Percentiles rank a stretch among this genome's conserved stretches.
Evolutionary conservation across 2,113 vertebrate species (phyloP).

Genomic region (Xenopus tropicalis): UCB_Xtro_10.0 CM004450.2:61379001-61379500

Average conservation of each 20-base stretch:
- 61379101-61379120: no score
- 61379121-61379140: no score
- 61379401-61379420: constrained; percentile 45
- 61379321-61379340: constrained; percentile 51
- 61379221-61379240: constrained; percentile 1
- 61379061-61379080: no score
- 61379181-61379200: background rate
- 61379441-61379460: constrained; percentile 45
- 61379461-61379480: constrained; percentile 48
- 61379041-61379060: no score
- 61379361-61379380: constrained; percentile 52
- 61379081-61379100: no score
- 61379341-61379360: constrained; percentile 51
- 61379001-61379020: no score
- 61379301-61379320: constrained; percentile 43
- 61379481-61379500: constrained; percentile 52
- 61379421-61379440: constrained; percentile 57
- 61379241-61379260: constrained; percentile 25
- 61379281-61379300: constrained; percentile 39
- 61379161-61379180: background rate
- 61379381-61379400: constrained; percentile 48
- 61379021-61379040: no score
- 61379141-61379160: background rate
- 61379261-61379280: constrained; percentile 12
- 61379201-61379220: background rate